A percentile compares a stretch with the other conserved stretches of the same genome.
Conservation (phyloP, 2,113 vertebrate species). For the Galemys pyrenaicus region DNA sequence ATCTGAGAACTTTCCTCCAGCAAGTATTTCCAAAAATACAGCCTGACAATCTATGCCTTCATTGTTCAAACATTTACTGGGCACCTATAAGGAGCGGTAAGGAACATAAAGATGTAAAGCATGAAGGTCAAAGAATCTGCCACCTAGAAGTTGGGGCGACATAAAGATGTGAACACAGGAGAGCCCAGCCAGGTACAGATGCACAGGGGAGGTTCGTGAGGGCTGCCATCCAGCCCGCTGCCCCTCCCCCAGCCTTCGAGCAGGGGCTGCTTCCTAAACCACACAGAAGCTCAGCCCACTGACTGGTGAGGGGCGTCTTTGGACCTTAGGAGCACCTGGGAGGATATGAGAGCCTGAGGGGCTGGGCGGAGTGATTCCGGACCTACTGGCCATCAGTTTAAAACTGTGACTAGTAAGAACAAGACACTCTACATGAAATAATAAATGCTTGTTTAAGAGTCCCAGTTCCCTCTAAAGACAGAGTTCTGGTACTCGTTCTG, state of each 20-base stretch:
- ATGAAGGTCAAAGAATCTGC: neutral
- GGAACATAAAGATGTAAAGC: neutral
- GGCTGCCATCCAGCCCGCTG: neutral
- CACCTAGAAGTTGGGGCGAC: neutral
- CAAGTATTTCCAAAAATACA: neutral
- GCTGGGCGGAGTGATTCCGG: neutral
- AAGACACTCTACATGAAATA: neutral
- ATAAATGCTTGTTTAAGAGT: neutral
- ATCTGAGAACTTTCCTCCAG: neutral
- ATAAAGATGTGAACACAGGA: neutral
- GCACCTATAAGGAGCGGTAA: neutral
- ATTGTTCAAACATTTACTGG: neutral
- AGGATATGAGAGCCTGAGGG: neutral
- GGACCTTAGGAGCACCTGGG: neutral
- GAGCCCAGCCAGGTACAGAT: too few species aligned
- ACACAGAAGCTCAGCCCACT: neutral
- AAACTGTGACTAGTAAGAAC: neutral
- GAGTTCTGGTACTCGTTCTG: neutral
- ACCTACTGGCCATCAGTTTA: neutral
- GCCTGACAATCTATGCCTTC: neutral
- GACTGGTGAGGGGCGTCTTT: neutral
- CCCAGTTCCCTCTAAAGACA: neutral
- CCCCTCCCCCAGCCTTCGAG: neutral
- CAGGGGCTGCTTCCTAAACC: neutral
- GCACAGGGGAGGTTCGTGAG: neutral